Conservation (phyloP, 2,797 vertebrate species). For the Amblyraja radiata region DNA sequence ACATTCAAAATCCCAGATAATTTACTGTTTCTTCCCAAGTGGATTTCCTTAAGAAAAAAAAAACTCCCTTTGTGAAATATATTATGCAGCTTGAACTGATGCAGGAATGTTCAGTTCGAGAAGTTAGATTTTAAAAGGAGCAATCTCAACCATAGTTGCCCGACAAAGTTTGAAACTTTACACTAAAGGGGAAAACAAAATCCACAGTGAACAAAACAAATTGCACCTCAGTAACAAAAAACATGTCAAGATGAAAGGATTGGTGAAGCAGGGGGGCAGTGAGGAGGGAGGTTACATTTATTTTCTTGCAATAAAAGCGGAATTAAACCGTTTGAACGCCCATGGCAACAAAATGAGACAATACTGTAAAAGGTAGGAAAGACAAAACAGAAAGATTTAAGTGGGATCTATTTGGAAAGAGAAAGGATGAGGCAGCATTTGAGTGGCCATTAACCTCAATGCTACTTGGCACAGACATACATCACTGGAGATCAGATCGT, state of each 20-base stretch:
- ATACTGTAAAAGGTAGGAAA: fast-evolving
- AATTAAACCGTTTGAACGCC: neutral
- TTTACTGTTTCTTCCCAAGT: constrained; percentile 15
- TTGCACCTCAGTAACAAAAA: neutral
- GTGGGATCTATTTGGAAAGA: constrained; percentile 40
- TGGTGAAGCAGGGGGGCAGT: neutral
- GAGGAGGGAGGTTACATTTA: neutral
- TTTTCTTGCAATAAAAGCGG: constrained; percentile 23
- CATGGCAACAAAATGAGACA: constrained; percentile 19
- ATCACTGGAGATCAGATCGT: constrained; percentile 55
- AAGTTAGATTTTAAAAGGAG: neutral
- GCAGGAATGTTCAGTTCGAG: neutral
- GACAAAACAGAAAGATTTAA: constrained; percentile 33
- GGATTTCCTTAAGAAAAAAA: neutral
- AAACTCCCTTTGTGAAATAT: neutral
- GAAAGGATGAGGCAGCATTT: constrained; percentile 44
- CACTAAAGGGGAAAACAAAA: neutral
- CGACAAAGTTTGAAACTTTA: neutral
- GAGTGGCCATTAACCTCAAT: constrained; percentile 41
- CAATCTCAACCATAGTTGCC: neutral
- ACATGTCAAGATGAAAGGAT: neutral
- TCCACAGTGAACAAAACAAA: neutral
- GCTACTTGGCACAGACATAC: neutral
- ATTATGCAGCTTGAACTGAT: neutral
- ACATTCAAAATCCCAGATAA: neutral